Base-by-base conservation (phyloP, 2,797 vertebrate species). In the Lycodopsis pacificus region DNA sequence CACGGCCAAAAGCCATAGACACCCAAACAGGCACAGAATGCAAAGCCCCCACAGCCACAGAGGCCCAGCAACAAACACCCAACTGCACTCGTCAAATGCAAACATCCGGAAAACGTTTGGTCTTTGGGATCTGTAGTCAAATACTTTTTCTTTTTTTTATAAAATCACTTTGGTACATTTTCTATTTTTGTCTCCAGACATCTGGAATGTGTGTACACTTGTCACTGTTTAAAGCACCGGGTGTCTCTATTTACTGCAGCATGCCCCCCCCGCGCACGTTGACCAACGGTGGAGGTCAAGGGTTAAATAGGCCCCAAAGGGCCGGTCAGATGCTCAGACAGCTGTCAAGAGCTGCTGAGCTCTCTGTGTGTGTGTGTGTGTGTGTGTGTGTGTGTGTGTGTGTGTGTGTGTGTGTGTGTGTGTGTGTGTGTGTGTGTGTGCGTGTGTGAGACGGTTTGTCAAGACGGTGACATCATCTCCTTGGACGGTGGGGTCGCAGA, bases 31-130 rank as follows among this genome's bases (percentile, higher is more conserved):
- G 77, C 79, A 73, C 66, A 83, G 85, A 72, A 84, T 70, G 73
- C 74, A 88, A 59, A 66, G 84, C 32, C 34, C 82, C 80, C 79
- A 62, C 70, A 83, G 38, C 74, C 65, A 72, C 71, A 22, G 4
- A 70, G 61, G 65, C 65, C 54, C 58, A 42, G 73, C 44, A 49
- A 56, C 83, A 84, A 69, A 86, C 63, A 83, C 70, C 58, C 30
- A 30, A 65, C 76, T 51, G 59, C 82, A 79, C 66, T 82, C 70
- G 78, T 78, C 82, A 79, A 81, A 81, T 30, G 58, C 76, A 86
- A 77, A 80, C 88, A 84, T 71, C 73, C 73, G 82, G 5, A 76
- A 79, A 77, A 91, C 85, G 87, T 91, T 92, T 92, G 91, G 91
- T 91, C 91, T 86, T 88, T 88, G 89, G 90, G 90, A 89, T 90